Evolutionary conservation across 2,113 vertebrate genomes (phyloP).

Genomic region (Xiphophorus hellerii): DNA sequence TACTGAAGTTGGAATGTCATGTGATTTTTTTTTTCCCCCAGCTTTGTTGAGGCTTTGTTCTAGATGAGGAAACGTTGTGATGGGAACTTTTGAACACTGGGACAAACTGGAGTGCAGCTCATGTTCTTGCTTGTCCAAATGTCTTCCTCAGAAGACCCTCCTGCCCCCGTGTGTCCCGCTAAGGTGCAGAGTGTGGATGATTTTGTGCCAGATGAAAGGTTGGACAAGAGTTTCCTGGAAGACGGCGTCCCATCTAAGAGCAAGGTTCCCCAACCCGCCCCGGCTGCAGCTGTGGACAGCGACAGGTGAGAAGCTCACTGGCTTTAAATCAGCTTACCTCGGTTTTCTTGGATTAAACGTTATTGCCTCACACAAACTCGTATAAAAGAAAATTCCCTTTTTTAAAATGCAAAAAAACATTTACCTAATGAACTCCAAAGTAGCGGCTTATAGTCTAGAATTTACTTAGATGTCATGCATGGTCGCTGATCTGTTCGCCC

Average conservation of each 20-base stretch:
- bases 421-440: too few species aligned
- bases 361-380: too few species aligned
- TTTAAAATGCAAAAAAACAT: too few species aligned
- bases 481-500: too few species aligned
- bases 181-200: conserved; percentile 89
- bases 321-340: too few species aligned
- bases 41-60: not conserved
- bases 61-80: not conserved
- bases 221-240: conserved; percentile 93
- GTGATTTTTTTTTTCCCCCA: conserved; percentile 23
- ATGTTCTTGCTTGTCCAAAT: conserved; percentile 4
- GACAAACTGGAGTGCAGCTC: not conserved
- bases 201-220: conserved; percentile 89
- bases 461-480: too few species aligned
- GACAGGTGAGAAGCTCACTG: conserved; percentile 83
- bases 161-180: conserved; percentile 48
- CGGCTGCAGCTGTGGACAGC: conserved; percentile 76
- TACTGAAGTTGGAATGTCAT: conserved; percentile 44
- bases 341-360: too few species aligned
- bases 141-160: conserved; percentile 71
- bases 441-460: too few species aligned
- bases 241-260: conserved; percentile 74
- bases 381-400: too few species aligned
- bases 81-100: not conserved
- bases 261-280: conserved; percentile 34